phyloP scores from a whole-genome alignment of 1,140 invertebrate species.

The Stegodyphus mimosarum region DNA sequence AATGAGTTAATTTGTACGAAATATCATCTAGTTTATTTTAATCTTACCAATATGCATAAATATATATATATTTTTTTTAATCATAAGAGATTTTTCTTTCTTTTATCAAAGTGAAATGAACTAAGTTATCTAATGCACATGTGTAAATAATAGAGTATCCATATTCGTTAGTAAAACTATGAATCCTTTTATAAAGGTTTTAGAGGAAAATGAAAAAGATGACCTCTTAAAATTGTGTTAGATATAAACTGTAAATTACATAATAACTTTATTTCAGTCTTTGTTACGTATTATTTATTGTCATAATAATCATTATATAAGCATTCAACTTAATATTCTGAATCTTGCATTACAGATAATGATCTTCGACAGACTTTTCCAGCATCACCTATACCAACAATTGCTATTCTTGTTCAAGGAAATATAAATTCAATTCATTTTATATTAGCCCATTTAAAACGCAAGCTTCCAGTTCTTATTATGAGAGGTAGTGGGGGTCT shows the following conservation, averaged over 20 bases:
- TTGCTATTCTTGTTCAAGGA: constrained; percentile 68
- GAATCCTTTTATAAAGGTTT: no score
- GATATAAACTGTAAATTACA: not conserved
- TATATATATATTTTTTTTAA: no score
- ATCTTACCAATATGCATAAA: no score
- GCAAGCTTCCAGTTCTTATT: constrained; percentile 68
- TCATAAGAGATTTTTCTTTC: no score
- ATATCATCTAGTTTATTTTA: no score
- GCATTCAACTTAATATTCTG: not conserved
- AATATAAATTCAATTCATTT: constrained; percentile 66
- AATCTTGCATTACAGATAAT: not conserved
- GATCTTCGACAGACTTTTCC: not conserved
- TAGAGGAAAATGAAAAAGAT: no score
- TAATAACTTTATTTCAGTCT: not conserved
- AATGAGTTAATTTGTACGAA: no score
- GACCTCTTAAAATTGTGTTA: no score
- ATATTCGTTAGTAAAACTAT: no score
- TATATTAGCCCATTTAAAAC: constrained; percentile 66
- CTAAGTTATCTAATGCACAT: no score
- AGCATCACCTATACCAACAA: constrained; percentile 64
- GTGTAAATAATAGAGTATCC: no score
- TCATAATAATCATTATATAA: not conserved
- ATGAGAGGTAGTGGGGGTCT: constrained; percentile 67
- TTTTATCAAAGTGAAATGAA: no score
- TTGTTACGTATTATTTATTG: not conserved